Evolutionary conservation across 1,140 invertebrate genomes (phyloP), one percentile per base, ranked within the genome.

Genomic region (Propsilocerus akamusi): DNA sequence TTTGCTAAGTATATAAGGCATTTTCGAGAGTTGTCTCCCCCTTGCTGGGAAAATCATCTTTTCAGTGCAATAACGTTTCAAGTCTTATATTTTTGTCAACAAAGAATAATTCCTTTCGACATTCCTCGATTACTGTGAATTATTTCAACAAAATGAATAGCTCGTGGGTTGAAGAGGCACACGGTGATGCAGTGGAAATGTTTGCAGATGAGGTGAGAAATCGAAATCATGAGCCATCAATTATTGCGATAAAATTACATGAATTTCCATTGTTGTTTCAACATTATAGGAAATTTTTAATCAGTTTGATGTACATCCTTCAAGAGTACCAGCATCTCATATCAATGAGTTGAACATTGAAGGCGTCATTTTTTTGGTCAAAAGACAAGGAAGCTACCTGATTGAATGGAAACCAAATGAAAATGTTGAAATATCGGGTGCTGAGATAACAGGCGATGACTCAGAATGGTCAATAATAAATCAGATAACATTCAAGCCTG

Each of bases 381-480:
- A 41, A 20, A 20, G 34, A 41, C 34, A 41, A 41, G 34, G 22
- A 14, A 17, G n/a, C 4, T 41, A 41, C 54, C 80, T 71, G 37
- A 75, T 89, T 28, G 84, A 87, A 66, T 89, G 85, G 86, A 78
- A 78, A 59, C 81, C 81, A 4, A 77, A 76, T 53, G 83, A 81
- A 59, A 72, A 80, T 47, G 74, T 78, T 32, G 75, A 83, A 37
- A 77, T 81, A 25, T 73, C 77, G 20, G 81, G 83, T 54, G 77
- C 77, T 6, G 81, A 84, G 55, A 75, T 41, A 17, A 20, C 34
- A 17, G 34, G n/a, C n/a, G n/a, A 41, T 20, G 34, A 41, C 17
- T 41, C 34, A 41, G 34, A 41, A 20, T 41, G 34, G 34, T 20
- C 14, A 8, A 41, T 41, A 17, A 41, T 41, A 2, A 41, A 41